These are phyloP conservation scores for Drosophila macrospina DNA, from an alignment of 2,888 invertebrate species.

Conservation along the genomic window DNA sequence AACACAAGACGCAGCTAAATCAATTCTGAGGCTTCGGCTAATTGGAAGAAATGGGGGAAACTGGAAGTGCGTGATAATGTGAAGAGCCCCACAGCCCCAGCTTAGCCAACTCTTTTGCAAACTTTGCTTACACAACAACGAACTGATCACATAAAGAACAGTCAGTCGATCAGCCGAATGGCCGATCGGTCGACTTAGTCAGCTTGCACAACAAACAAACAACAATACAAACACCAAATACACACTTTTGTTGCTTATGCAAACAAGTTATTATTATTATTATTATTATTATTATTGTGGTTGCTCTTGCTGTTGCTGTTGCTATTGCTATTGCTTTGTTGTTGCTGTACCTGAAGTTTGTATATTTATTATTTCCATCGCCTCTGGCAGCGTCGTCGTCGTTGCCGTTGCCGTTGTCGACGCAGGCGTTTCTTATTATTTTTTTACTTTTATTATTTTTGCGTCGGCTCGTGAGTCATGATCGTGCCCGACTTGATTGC, in stretches of 20 bases:
- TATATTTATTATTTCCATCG: constrained; percentile 57
- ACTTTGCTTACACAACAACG: constrained; percentile 47
- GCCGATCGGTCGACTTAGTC: constrained; percentile 33
- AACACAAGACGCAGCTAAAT: constrained; percentile 40
- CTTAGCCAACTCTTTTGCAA: constrained; percentile 18
- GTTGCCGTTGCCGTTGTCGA: no score
- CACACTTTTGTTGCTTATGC: constrained; percentile 67
- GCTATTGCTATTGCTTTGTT: constrained; percentile 17
- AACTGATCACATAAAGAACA: constrained; percentile 31
- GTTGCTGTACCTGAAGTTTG: constrained; percentile 31
- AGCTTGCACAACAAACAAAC: constrained; percentile 47
- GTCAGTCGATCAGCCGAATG: constrained; percentile 5
- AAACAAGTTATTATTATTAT: constrained; percentile 65
- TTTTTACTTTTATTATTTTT: constrained; percentile 55
- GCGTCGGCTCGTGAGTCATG: constrained; percentile 75
- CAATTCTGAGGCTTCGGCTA: constrained; percentile 39
- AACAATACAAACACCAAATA: no score
- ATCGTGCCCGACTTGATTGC: constrained; percentile 72
- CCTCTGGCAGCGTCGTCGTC: constrained; percentile 18
- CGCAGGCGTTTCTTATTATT: constrained; percentile 72
- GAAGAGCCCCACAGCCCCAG: constrained; percentile 6
- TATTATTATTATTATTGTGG: constrained; percentile 24
- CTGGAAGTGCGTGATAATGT: constrained; percentile 28
- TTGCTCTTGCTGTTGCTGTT: constrained; percentile 12
- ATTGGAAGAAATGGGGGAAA: constrained; percentile 40